phyloP scores from a whole-genome alignment of 2,113 vertebrate species.

The Nerophis lumbriciformis region DNA sequence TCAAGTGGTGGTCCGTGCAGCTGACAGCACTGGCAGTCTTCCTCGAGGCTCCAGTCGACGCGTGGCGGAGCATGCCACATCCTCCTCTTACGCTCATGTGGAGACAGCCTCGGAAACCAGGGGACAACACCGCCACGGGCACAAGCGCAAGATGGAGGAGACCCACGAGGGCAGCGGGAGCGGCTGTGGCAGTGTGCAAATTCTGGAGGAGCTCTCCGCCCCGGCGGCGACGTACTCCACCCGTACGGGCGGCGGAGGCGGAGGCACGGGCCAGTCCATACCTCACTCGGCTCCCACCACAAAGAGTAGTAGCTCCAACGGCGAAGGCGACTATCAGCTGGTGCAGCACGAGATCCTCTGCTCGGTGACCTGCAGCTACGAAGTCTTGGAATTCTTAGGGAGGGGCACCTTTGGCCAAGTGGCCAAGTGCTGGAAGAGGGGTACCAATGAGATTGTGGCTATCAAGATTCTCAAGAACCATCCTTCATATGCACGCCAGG shows the following conservation, averaged over 20 bases:
- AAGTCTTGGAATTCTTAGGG: slow-evolving; percentile 94
- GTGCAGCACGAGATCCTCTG: slow-evolving; percentile 98
- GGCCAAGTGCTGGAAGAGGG: slow-evolving; percentile 97
- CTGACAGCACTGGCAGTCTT: slow-evolving; percentile 87
- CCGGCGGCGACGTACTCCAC: slow-evolving; percentile 89
- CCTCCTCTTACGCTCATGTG: slow-evolving; percentile 65
- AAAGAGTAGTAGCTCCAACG: slow-evolving; percentile 91
- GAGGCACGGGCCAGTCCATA: slow-evolving; percentile 80
- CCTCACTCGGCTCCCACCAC: slow-evolving; percentile 83
- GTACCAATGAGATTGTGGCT: slow-evolving; percentile 96
- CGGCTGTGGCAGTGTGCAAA: slow-evolving; percentile 94
- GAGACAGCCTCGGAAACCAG: slow-evolving; percentile 41
- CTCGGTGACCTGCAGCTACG: slow-evolving; percentile 93
- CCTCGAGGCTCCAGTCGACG: slow-evolving; percentile 80
- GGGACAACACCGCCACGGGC: slow-evolving; percentile 84
- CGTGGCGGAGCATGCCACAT: slow-evolving; percentile 71
- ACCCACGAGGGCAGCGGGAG: slow-evolving; percentile 63
- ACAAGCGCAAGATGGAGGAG: slow-evolving; percentile 95
- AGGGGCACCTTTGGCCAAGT: slow-evolving; percentile 96
- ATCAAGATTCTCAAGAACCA: slow-evolving; percentile 99
- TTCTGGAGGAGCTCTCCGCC: slow-evolving; percentile 96
- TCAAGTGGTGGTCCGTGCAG: slow-evolving; percentile 90
- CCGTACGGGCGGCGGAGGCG: slow-evolving; percentile 83
- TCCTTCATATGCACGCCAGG: slow-evolving; percentile 94
- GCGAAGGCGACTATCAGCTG: slow-evolving; percentile 96